Evolutionary conservation across 2,797 vertebrate genomes (phyloP), one percentile per base, ranked within the genome.

Genomic region (Sphenopsis melanotis): DNA sequence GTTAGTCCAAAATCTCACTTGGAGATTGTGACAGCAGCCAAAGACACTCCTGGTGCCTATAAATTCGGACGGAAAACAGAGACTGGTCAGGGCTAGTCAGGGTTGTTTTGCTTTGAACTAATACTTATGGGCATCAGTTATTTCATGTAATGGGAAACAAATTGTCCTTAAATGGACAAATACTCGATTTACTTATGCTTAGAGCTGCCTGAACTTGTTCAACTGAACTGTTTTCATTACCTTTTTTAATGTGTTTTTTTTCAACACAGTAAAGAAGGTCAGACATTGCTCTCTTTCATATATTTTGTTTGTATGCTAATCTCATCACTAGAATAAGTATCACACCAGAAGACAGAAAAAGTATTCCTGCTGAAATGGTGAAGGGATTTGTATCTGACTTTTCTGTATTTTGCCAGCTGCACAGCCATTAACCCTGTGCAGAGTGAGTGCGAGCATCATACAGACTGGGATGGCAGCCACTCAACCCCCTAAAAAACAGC

Each of bases 371-470:
- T 81, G 47, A 96, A 87, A 78, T 5, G n/a, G 68, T 12, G 72
- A 83, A 85, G 12, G 39, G 55, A 65, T 72, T 53, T 75, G 15
- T 39, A 42, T 23, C 55, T 74, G 32, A 57, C 32, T 87, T 83
- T 21, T 39, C 57, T 75, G 23, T 59, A 47, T 61, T 77, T 61
- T 83, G 14, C 29, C 52, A 60, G 47, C 59, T 60, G 46, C 49
- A 55, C 0, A 39, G 41, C 29, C 36, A 69, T 49, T 66, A 80
- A 32, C 41, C 6, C 36, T 6, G 15, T 7, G 52, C 23, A 75
- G 32, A 76, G 21, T 17, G 34, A 85, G 49, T 0, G 1, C 3
- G 15, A 0, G 12, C 41, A 63, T 36, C 32, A 46, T 29, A 70
- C 20, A 55, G 36, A 27, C 15, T 23, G 39, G 22, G 41, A 65